Base-by-base conservation (phyloP, 2,888 invertebrate genomes). In the Drosophila pegasa region DNA sequence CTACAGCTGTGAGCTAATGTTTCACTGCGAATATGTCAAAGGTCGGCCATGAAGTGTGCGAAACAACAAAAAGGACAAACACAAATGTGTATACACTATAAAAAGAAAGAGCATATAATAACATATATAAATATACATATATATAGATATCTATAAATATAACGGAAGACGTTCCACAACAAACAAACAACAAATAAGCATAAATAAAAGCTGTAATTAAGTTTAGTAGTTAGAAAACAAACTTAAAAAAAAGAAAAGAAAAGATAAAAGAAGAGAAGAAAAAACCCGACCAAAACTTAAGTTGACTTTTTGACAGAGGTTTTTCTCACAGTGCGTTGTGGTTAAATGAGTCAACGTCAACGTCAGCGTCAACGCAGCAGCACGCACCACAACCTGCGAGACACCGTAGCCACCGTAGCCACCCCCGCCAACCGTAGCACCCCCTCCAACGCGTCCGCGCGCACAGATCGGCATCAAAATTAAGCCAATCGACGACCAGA, bases 11-110 rank as follows among this genome's bases (percentile, higher is more conserved):
- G 87, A 88, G 79, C 80, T 56, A 85, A 90, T 83, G 82, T 85
- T 75, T 80, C 80, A 89, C 84, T 89, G 87, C 87, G 83, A 89
- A 88, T 87, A 91, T 91, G 88, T 90, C 91, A 81, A 91, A 90
- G 90, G 86, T 90, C 89, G 87, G 77, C 86, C 87, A 86, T 84
- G 88, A 87, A 90, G 87, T 87, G 87, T 77, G 84, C 81, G 65
- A 66, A 82, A 80, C 63, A 76, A 83, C 75, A 71, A 69, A 59
- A 78, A 87, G 68, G 69, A 82, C 73, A 80, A 60, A 60, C 63
- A 71, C 71, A 50, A 67, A 63, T 70, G 78, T 78, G 66, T 65
- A 59, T 43, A 68, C 75, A 74, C 59, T 59, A 56, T 78, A 78
- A 78, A 75, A 75, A 9, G n/a, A 45, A 16, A 27, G 25, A 66